Evolutionary conservation across 2,888 invertebrate species (phyloP).

Genomic region (Trachelus iudaicus): DNA sequence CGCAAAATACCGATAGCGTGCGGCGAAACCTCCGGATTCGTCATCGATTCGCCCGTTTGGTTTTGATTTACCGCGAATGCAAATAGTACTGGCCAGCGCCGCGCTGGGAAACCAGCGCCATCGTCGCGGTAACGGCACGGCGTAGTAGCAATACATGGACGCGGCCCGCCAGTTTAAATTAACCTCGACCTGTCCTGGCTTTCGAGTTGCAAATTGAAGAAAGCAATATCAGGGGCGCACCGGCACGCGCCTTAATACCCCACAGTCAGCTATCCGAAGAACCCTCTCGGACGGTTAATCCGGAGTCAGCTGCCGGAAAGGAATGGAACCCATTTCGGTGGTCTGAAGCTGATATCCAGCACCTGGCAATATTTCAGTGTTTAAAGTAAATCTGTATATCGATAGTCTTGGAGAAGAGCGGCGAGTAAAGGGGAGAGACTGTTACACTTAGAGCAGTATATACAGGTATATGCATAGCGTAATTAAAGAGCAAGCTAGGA

Average conservation of each 20-base stretch:
- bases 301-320: slow-evolving; percentile 49
- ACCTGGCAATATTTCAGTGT: slow-evolving; percentile 49
- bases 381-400: slow-evolving; percentile 23
- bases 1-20: not conserved
- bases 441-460: not conserved
- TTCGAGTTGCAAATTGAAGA: slow-evolving; percentile 42
- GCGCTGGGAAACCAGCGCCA: not conserved
- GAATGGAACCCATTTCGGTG: slow-evolving; percentile 37
- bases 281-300: slow-evolving; percentile 38
- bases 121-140: not conserved
- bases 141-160: not conserved
- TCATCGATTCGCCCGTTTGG: not conserved
- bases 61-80: not conserved
- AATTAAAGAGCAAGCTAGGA: not conserved
- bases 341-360: slow-evolving; percentile 36
- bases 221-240: slow-evolving; percentile 41
- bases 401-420: not conserved
- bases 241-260: slow-evolving; percentile 36
- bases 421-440: not conserved
- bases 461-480: not conserved
- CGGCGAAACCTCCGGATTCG: not conserved
- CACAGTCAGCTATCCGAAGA: slow-evolving; percentile 39
- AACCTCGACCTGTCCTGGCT: slow-evolving; percentile 12
- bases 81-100: not conserved
- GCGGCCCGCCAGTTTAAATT: slow-evolving; percentile 20